Base-by-base conservation (phyloP, 2,113 vertebrate species). In the Erpornis zantholeuca region DNA sequence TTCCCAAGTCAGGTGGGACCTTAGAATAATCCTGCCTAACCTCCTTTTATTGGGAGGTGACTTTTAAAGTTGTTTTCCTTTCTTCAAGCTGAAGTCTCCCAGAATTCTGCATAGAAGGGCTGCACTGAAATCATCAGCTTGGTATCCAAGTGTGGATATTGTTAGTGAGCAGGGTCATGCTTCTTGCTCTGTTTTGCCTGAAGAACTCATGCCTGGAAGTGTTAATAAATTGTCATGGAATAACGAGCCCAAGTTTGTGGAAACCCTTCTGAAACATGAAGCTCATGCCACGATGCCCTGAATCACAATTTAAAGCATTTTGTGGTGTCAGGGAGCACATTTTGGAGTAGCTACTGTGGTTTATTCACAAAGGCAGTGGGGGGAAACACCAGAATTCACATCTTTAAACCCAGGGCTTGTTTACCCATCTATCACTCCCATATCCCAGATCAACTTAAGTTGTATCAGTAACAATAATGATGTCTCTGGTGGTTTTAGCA, bases 1-100 rank as follows among this genome's bases (percentile, higher is more conserved):
- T 73, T 91, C 88, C 82, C 75, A 88, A 61, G 60, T 92, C 94
- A 95, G 87, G 90, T 96, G 94, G 87, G 90, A 93, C 75, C 54
- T 95, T 70, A 57, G 21, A 92, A 94, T 80, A 94, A 95, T 70
- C 45, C 23, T 28, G 29, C 23, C 50, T 86, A 94, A 90, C 75
- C 64, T 94, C 36, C 18, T 92, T 92, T 80, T 63, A 50, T 86
- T 90, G 45, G 47, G 64, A 63, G n/a, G 56, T 87, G 84, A 83
- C 80, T 92, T 86, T 36, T 44, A 28, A 28, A 64, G 76, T 35
- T 93, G 64, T 92, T 94, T 94, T 92, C 83, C 80, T 95, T 96
- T 81, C 90, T 73, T 71, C 47, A 81, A 88, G 86, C 80, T 71
- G 60, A 47, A 90, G 17, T 57, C 80, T 82, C 75, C 73, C 79